Conservation (phyloP, 2,888 invertebrate species). For the Tetheella fluctuosa region DNA sequence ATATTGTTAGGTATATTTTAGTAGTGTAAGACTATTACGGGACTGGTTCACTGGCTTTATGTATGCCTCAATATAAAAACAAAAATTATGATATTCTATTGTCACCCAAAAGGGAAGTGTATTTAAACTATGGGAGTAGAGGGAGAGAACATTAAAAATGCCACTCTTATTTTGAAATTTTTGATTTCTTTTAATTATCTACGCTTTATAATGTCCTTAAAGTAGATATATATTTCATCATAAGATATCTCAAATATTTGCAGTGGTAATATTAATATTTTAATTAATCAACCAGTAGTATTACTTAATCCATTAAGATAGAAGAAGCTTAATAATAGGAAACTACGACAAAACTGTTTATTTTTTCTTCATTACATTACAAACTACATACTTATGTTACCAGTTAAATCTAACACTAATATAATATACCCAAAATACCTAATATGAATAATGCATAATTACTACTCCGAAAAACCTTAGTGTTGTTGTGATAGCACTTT, state of each 20-base stretch:
- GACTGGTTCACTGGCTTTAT: conserved; percentile 25
- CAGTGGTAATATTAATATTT: conserved; percentile 84
- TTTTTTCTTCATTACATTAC: conserved; percentile 81
- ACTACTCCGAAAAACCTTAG: conserved; percentile 81
- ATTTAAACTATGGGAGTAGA: conserved; percentile 51
- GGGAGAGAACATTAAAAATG: conserved; percentile 78
- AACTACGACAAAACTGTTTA: conserved; percentile 83
- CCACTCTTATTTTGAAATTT: conserved; percentile 81
- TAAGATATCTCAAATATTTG: conserved; percentile 85
- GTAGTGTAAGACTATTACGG: conserved; percentile 72
- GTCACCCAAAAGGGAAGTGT: conserved; percentile 23
- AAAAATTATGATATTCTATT: conserved; percentile 76
- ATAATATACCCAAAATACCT: conserved; percentile 83
- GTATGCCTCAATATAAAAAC: conserved; percentile 68
- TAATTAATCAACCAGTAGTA: conserved; percentile 84
- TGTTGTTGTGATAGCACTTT: conserved; percentile 79
- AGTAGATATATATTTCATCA: conserved; percentile 85
- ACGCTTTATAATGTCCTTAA: conserved; percentile 85
- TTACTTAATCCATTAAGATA: conserved; percentile 83
- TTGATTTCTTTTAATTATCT: conserved; percentile 85
- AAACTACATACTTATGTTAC: conserved; percentile 83
- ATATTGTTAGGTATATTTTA: conserved; percentile 36
- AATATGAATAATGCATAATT: conserved; percentile 83
- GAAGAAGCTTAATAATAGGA: conserved; percentile 85
- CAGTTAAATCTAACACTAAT: conserved; percentile 84